These are phyloP conservation scores for Vulpes lagopus DNA, from an alignment of 2,113 vertebrate genomes.

Conservation along the genomic window DNA sequence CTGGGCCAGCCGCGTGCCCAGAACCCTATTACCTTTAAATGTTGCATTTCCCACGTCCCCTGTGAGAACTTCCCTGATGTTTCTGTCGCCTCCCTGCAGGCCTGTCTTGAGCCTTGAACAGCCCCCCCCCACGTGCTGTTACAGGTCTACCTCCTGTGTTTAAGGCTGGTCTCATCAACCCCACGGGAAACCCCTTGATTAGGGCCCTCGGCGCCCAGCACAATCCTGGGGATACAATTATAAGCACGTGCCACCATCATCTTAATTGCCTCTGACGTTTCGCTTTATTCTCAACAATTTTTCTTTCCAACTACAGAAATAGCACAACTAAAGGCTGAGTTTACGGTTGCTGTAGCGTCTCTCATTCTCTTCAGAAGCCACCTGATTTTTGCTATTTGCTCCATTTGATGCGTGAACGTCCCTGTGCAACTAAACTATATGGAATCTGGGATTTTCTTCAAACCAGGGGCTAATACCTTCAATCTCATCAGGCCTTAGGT, in stretches of 20 bases:
- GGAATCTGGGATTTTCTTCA: conserved; percentile 46
- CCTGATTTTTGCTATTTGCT: background rate
- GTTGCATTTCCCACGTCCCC: background rate
- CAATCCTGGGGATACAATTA: conserved; percentile 33
- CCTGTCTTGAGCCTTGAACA: background rate
- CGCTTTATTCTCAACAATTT: conserved; percentile 47
- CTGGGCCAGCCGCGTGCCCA: background rate
- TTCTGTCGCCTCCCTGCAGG: background rate
- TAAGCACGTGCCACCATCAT: conserved; percentile 18
- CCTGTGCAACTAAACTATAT: background rate
- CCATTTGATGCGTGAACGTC: background rate
- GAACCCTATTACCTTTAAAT: conserved; percentile 1
- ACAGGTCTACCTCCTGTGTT: background rate
- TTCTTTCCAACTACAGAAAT: conserved; percentile 48
- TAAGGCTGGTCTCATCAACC: background rate
- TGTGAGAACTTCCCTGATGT: background rate
- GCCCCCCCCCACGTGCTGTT: background rate
- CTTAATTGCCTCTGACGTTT: conserved; percentile 14
- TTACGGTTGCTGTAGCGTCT: background rate
- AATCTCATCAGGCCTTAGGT: conserved; percentile 45
- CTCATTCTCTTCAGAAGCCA: background rate
- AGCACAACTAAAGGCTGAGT: background rate
- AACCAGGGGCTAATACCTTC: background rate
- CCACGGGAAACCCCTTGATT: conserved; percentile 39
- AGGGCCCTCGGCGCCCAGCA: background rate